A percentile compares a stretch with the other conserved stretches of the same genome.
Conservation (phyloP, 1,140 invertebrate genomes). For the Nephotettix cincticeps region DNA sequence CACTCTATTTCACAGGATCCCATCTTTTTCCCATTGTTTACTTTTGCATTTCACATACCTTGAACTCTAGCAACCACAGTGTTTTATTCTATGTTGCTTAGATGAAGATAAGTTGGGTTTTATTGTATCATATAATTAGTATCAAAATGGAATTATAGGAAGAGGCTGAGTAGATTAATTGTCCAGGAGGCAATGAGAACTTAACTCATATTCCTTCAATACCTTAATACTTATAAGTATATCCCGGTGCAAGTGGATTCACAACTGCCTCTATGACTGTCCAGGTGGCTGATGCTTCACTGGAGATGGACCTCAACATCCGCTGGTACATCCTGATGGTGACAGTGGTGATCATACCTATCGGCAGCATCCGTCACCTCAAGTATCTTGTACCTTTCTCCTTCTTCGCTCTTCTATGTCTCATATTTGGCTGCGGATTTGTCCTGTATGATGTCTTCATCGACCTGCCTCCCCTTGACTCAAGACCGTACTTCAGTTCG, state of each 20-base stretch:
- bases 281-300: slow-evolving; percentile 48
- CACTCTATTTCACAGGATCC: no score
- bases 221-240: background rate
- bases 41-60: no score
- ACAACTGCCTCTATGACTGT: background rate
- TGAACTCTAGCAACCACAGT: no score
- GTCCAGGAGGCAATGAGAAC: background rate
- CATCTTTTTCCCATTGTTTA: no score
- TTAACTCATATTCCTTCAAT: background rate
- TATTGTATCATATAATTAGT: background rate
- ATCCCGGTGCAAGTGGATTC: background rate
- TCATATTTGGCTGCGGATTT: slow-evolving; percentile 70
- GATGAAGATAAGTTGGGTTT: background rate
- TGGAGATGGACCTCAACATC: slow-evolving; percentile 56
- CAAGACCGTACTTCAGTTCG: slow-evolving; percentile 47
- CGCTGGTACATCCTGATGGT: slow-evolving; percentile 56
- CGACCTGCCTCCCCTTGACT: background rate
- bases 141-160: background rate
- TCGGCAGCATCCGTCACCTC: slow-evolving; percentile 77
- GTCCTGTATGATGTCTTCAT: slow-evolving; percentile 71
- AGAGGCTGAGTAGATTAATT: background rate
- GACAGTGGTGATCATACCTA: slow-evolving; percentile 59
- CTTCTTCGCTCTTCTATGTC: slow-evolving; percentile 75
- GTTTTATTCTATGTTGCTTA: background rate
- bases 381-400: slow-evolving; percentile 82